phyloP scores from a whole-genome alignment of 2,797 vertebrate genomes.

The Pseudochaenichthys georgianus region DNA sequence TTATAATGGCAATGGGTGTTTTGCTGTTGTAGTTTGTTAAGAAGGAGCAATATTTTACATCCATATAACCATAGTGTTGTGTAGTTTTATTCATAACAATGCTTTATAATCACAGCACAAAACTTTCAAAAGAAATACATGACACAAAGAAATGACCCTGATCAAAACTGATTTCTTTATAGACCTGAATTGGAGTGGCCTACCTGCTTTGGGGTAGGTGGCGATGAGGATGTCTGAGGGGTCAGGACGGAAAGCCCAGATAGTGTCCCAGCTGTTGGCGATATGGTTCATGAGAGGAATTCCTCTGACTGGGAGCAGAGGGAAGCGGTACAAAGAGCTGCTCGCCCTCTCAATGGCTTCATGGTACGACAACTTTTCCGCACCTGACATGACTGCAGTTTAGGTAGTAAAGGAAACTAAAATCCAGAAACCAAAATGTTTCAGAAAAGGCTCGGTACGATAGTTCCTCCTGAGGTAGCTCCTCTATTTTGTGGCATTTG shows the following conservation, averaged over 20 bases:
- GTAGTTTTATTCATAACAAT: no score
- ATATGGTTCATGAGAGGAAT: slow-evolving; percentile 85
- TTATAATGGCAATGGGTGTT: background rate
- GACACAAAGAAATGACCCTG: background rate
- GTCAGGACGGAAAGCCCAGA: slow-evolving; percentile 84
- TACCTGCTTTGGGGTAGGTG: slow-evolving; percentile 92
- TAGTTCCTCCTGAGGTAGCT: slow-evolving; percentile 3
- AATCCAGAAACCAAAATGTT: background rate
- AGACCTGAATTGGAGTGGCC: slow-evolving; percentile 10
- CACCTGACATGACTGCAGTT: slow-evolving; percentile 55
- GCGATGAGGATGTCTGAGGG: slow-evolving; percentile 87
- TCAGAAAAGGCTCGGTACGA: background rate
- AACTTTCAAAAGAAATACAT: background rate
- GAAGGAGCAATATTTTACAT: no score
- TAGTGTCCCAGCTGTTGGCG: slow-evolving; percentile 78
- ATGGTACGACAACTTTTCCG: slow-evolving; percentile 47
- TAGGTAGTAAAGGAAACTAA: background rate
- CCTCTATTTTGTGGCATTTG: slow-evolving; percentile 6
- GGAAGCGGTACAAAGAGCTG: slow-evolving; percentile 73
- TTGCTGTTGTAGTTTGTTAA: background rate
- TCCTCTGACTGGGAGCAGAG: slow-evolving; percentile 75
- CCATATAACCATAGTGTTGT: no score
- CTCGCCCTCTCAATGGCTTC: slow-evolving; percentile 68
- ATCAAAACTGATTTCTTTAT: background rate
- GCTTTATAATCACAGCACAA: background rate